phyloP scores from a whole-genome alignment of 2,888 invertebrate species.

The Creontiades dilutus region DNA sequence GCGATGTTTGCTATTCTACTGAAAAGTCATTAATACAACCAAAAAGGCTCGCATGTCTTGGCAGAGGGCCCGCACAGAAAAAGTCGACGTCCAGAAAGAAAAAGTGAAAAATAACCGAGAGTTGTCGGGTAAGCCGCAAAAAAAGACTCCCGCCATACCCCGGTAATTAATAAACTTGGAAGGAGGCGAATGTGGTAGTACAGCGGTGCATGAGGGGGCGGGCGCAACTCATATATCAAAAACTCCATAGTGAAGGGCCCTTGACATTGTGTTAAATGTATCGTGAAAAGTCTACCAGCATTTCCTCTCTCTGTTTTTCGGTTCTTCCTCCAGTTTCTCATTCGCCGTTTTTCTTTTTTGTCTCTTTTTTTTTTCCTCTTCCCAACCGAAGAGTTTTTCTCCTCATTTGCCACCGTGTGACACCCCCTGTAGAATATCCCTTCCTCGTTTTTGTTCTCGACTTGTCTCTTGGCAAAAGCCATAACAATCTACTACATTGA shows the following conservation, averaged over 20 bases:
- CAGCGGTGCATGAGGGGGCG: neutral
- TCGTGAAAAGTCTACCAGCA: slow-evolving; percentile 71
- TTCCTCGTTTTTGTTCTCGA: slow-evolving; percentile 37
- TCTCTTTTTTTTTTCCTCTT: neutral
- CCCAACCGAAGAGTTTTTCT: slow-evolving; percentile 62
- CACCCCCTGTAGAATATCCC: slow-evolving; percentile 46
- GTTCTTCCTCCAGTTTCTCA: slow-evolving; percentile 45
- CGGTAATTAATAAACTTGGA: slow-evolving; percentile 57
- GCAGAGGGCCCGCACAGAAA: too few species aligned
- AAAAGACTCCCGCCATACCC: slow-evolving; percentile 14
- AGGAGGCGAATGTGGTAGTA: slow-evolving; percentile 15
- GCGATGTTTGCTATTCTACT: too few species aligned
- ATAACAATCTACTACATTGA: slow-evolving; percentile 69
- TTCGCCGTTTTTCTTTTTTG: slow-evolving; percentile 41
- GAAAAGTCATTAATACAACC: too few species aligned
- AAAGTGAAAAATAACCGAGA: slow-evolving; percentile 52
- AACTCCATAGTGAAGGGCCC: slow-evolving; percentile 58
- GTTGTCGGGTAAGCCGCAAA: slow-evolving; percentile 56
- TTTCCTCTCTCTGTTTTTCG: slow-evolving; percentile 55
- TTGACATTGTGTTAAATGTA: slow-evolving; percentile 72
- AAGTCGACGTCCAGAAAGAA: neutral
- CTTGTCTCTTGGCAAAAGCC: slow-evolving; percentile 46
- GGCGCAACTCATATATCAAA: slow-evolving; percentile 61
- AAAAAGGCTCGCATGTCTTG: too few species aligned
- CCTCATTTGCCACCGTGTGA: slow-evolving; percentile 70